Evolutionary conservation across 2,113 vertebrate genomes (phyloP), one percentile per base, ranked within the genome.

Genomic region (Labeo catla): DNA sequence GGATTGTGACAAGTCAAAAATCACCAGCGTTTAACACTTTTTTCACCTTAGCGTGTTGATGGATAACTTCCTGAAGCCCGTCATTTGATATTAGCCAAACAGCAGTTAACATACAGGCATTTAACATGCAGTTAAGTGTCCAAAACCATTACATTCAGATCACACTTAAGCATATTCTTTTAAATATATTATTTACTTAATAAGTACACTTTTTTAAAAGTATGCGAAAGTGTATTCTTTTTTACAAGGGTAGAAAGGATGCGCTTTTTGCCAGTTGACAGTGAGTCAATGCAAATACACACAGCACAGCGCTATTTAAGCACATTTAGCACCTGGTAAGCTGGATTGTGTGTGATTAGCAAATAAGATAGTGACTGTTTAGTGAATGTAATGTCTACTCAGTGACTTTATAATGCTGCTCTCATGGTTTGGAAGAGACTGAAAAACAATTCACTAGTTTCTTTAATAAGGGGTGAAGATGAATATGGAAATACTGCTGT

Each of bases 1-100:
- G 34, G 34, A 39, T 45, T 78, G 74, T 85, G 84, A 85, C 84
- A 79, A 16, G 63, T 19, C 34, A 78, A 57, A 85, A 85, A 79
- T 54, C 61, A 36, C 47, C 21, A 52, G 19, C 84, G 39, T 77
- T 85, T 77, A 65, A 63, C n/a, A 4, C 59, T 50, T 84, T 76
- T 84, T 49, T 6, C 21, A 8, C 21, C 39, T 74, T 84, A 28
- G 23, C 8, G 4, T 84, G 1, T 49, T 77, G 73, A 76, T 2
- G 61, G 83, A 45, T 43, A 34, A 2, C 21, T 83, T 72, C 66
- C 50, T n/a, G 13, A 76, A 68, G 13, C 36, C 50, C 19, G 15
- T 16, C 83, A 49, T 47, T 2, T 66, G 23, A 52, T 36, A 10
- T 36, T 23, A 80, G 6, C 72, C 21, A 47, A 47, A 47, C 39